Conservation (phyloP, 2,888 invertebrate species). For the Leptinotarsa rubiginosa region DNA sequence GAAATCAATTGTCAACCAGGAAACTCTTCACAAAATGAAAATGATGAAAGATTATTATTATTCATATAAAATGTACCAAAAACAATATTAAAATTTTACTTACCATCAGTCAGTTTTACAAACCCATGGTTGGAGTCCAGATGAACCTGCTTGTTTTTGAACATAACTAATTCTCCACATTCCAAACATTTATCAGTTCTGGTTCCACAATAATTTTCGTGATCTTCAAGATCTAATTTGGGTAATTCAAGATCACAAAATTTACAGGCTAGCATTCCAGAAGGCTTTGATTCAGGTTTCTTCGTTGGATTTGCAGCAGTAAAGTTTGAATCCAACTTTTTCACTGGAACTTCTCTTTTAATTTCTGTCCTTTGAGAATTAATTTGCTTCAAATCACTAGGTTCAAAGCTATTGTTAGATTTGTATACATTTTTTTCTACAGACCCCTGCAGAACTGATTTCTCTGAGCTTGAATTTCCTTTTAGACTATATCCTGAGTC, state of each 20-base stretch:
- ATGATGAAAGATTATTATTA: slow-evolving; percentile 7
- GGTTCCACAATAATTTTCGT: slow-evolving; percentile 78
- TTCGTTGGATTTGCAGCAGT: slow-evolving; percentile 7
- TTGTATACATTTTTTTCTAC: slow-evolving; percentile 12
- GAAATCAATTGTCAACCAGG: too few species aligned
- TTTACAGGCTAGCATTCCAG: slow-evolving; percentile 70
- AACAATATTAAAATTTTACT: slow-evolving; percentile 41
- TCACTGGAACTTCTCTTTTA: slow-evolving; percentile 14
- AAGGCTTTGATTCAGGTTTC: slow-evolving; percentile 36
- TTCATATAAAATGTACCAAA: neutral
- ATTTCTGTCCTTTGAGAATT: slow-evolving; percentile 5
- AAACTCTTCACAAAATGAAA: neutral
- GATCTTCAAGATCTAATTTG: slow-evolving; percentile 71
- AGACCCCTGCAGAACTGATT: slow-evolving; percentile 3
- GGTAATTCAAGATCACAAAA: slow-evolving; percentile 77
- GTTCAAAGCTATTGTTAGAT: slow-evolving; percentile 20
- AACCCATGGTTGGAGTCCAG: slow-evolving; percentile 76
- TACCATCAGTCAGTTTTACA: slow-evolving; percentile 73
- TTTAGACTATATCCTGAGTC: slow-evolving; percentile 54
- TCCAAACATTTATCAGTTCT: slow-evolving; percentile 77
- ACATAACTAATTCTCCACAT: slow-evolving; percentile 78
- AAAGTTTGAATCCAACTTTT: slow-evolving; percentile 17
- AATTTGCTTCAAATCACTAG: slow-evolving; percentile 24
- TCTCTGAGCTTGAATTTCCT: slow-evolving; percentile 27
- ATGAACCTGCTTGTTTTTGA: slow-evolving; percentile 75